phyloP scores from a whole-genome alignment of 2,113 vertebrate genomes.

The Apus apus region DNA sequence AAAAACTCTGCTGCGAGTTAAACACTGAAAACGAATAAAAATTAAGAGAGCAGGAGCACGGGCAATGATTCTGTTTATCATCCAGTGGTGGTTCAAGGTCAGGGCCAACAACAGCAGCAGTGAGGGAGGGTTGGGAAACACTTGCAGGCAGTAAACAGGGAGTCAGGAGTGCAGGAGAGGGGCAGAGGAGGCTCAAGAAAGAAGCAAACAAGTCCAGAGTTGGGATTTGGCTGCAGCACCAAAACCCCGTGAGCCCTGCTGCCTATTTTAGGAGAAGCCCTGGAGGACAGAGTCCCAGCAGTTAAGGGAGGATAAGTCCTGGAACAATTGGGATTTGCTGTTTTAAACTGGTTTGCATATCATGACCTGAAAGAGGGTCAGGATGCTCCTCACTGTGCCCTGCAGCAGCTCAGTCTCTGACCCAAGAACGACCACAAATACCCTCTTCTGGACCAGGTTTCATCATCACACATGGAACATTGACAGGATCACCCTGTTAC shows the following conservation, averaged over 20 bases:
- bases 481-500: accelerated
- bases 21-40: accelerated
- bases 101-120: accelerated
- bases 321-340: neutral
- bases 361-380: neutral
- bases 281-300: neutral
- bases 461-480: neutral
- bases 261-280: neutral
- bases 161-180: neutral
- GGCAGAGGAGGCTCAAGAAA: neutral
- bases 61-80: neutral
- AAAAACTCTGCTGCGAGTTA: too few relatives aligned
- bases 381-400: neutral
- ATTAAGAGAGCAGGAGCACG: accelerated
- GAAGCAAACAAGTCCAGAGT: neutral
- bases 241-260: neutral
- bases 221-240: neutral
- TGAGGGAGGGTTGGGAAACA: neutral
- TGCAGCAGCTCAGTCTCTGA: neutral
- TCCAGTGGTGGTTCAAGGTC: neutral
- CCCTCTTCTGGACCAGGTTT: accelerated
- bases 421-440: neutral
- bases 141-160: neutral
- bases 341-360: neutral
- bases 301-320: neutral